A percentile compares a stretch with the other conserved stretches of the same genome.
phyloP scores from a whole-genome alignment of 2,888 invertebrate species.

The Pandemis cinnamomeana region DNA sequence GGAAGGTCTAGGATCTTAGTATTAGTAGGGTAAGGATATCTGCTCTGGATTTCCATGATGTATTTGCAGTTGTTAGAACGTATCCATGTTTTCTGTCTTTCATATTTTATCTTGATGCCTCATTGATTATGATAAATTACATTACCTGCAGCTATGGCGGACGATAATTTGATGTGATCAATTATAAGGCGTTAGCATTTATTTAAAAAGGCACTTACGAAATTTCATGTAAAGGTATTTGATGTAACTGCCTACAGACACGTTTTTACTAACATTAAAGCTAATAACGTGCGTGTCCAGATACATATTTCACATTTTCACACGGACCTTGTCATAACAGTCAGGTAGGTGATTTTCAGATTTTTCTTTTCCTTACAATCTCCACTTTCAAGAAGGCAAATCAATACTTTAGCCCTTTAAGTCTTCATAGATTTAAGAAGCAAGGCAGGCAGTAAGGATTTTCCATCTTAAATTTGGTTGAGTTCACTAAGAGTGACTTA shows the following conservation, averaged over 20 bases:
- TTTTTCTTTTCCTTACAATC: neutral
- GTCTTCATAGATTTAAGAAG: neutral
- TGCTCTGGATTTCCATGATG: neutral
- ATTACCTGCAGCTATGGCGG: neutral
- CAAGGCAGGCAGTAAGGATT: neutral
- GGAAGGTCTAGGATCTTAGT: no score
- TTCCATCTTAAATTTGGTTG: neutral
- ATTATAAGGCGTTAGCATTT: neutral
- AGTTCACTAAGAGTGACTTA: no score
- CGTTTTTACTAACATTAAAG: neutral
- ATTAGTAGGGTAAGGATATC: no score
- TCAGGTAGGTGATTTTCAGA: neutral
- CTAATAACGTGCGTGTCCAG: neutral
- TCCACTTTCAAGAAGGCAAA: neutral
- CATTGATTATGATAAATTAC: neutral
- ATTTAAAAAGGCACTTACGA: neutral
- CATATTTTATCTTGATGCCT: neutral
- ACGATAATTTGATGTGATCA: neutral
- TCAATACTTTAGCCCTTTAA: neutral
- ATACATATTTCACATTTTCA: conserved; percentile 5
- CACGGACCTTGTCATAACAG: neutral
- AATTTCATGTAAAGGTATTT: neutral
- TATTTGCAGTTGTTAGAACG: neutral
- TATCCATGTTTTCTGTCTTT: neutral
- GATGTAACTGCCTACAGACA: neutral